Percentiles rank a stretch among this genome's conserved stretches.
Evolutionary conservation across 2,113 vertebrate genomes (phyloP).

Genomic region (Aegithalos caudatus): DNA sequence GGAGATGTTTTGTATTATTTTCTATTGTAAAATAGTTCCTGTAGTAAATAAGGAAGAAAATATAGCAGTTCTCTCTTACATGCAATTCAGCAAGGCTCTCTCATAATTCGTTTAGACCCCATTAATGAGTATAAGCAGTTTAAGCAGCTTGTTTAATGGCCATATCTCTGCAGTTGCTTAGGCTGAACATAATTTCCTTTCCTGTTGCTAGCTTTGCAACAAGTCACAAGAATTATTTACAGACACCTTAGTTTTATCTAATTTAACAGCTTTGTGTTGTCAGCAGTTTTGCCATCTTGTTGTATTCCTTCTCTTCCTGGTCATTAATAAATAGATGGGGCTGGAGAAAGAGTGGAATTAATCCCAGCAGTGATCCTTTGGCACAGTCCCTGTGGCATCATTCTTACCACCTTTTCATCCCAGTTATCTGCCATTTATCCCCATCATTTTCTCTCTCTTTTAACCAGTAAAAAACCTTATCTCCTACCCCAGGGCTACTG

Average conservation of each 20-base stretch:
- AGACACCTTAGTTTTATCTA: conserved; percentile 44
- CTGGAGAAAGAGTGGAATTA: neutral
- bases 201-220: conserved; percentile 40
- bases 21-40: neutral
- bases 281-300: conserved; percentile 56
- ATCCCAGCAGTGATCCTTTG: neutral
- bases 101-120: neutral
- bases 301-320: conserved; percentile 24
- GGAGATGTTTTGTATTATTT: neutral
- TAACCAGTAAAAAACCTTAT: neutral
- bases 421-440: neutral
- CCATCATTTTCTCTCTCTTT: conserved; percentile 2
- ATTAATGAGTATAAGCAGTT: conserved; percentile 16
- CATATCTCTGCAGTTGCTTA: neutral
- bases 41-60: neutral
- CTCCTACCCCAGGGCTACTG: neutral
- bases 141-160: conserved; percentile 23
- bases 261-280: conserved; percentile 53
- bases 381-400: neutral
- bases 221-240: conserved; percentile 45
- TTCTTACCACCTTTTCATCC: neutral
- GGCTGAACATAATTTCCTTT: conserved; percentile 28
- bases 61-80: neutral
- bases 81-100: neutral
- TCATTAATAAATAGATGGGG: conserved; percentile 52